Percentiles rank a stretch among this genome's conserved stretches.
Conservation (phyloP, 2,888 invertebrate genomes). For the Mythimna ferrago region DNA sequence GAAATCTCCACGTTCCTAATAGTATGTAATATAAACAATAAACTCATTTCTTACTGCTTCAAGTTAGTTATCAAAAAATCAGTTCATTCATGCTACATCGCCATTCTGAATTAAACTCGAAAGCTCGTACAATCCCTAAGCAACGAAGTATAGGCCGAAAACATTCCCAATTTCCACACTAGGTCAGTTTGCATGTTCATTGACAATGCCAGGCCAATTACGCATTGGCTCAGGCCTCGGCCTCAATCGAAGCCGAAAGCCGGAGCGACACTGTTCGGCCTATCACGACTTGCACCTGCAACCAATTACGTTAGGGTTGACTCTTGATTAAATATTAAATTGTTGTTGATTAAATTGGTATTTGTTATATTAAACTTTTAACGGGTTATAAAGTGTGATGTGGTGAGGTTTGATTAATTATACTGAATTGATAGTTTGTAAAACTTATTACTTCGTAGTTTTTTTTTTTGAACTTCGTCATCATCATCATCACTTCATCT, state of each 20-base stretch:
- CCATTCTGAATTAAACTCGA: neutral
- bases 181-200: constrained; percentile 51
- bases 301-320: constrained; percentile 39
- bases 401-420: neutral
- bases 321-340: constrained; percentile 42
- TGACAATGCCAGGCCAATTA: constrained; percentile 55
- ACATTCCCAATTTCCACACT: constrained; percentile 34
- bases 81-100: neutral
- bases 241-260: constrained; percentile 31
- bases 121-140: constrained; percentile 10
- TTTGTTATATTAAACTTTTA: constrained; percentile 10
- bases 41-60: no score
- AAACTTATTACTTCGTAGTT: neutral
- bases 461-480: neutral
- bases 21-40: no score
- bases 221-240: constrained; percentile 29
- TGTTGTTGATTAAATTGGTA: constrained; percentile 12
- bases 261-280: constrained; percentile 20
- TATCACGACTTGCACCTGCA: constrained; percentile 43
- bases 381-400: neutral
- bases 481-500: no score
- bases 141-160: neutral
- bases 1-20: no score
- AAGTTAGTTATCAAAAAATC: neutral
- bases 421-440: neutral